Conservation (phyloP, 2,888 invertebrate genomes). For the Pteria penguin region DNA sequence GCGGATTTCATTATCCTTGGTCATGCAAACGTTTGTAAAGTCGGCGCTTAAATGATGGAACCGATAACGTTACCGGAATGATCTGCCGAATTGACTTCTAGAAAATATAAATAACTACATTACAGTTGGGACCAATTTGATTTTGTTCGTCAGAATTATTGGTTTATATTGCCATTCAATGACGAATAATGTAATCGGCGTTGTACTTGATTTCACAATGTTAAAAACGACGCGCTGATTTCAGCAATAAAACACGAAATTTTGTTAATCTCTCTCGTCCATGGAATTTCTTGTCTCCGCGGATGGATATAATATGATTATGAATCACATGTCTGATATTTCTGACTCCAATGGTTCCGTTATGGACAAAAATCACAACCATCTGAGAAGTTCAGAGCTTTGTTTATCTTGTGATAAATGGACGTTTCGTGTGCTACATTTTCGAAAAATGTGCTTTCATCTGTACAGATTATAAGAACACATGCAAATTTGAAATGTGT, state of each 20-base stretch:
- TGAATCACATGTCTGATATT: background rate
- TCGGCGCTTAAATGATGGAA: background rate
- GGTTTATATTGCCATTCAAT: background rate
- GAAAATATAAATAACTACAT: background rate
- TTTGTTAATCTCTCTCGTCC: background rate
- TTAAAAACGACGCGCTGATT: background rate
- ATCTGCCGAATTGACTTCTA: background rate
- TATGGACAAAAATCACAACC: too few species aligned
- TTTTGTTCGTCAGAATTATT: background rate
- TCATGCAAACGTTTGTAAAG: slow-evolving; percentile 19
- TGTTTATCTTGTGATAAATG: too few species aligned
- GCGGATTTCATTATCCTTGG: slow-evolving; percentile 28
- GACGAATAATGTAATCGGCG: background rate
- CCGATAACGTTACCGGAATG: background rate
- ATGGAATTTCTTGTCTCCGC: background rate
- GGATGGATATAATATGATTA: background rate
- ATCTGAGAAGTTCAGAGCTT: too few species aligned
- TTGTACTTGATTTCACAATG: background rate
- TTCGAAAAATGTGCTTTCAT: too few species aligned
- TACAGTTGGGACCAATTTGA: background rate
- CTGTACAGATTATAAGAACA: too few species aligned
- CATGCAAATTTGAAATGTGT: too few species aligned
- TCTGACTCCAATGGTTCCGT: background rate
- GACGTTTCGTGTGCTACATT: too few species aligned
- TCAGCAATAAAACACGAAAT: background rate